These are phyloP conservation scores for Pungitius pungitius DNA, from an alignment of 2,113 vertebrate genomes.

Conservation along the genomic window DNA sequence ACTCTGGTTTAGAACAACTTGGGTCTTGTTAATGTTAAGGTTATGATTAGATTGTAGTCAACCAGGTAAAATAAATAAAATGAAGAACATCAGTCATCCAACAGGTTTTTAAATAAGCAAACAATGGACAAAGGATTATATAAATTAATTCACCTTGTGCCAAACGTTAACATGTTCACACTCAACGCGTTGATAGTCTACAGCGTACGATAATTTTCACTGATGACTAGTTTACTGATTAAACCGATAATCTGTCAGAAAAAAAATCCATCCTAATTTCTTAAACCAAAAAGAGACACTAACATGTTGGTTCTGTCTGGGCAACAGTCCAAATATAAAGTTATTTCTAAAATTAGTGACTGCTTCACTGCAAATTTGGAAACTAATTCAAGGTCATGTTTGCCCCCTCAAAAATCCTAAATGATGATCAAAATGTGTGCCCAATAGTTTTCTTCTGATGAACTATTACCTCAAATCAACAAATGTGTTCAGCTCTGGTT, in stretches of 20 bases:
- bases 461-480: not conserved
- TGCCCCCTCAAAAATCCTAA: not conserved
- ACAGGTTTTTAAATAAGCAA: slow-evolving; percentile 3
- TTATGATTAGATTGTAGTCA: not conserved
- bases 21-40: not conserved
- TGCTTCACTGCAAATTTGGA: not conserved
- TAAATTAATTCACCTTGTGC: not conserved
- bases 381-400: not conserved
- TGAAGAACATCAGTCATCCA: not conserved
- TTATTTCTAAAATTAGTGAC: no score
- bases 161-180: not conserved
- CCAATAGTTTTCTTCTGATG: not conserved
- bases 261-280: not conserved
- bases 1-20: slow-evolving; percentile 23
- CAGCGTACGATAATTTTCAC: not conserved
- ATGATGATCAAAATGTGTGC: not conserved
- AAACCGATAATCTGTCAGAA: not conserved
- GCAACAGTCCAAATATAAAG: not conserved
- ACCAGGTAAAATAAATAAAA: not conserved
- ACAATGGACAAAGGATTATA: not conserved
- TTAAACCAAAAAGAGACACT: not conserved
- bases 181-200: not conserved
- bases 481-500: not conserved
- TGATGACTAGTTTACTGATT: not conserved
- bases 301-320: not conserved